Conservation (phyloP, 2,113 vertebrate genomes). For the Callipepla squamata region DNA sequence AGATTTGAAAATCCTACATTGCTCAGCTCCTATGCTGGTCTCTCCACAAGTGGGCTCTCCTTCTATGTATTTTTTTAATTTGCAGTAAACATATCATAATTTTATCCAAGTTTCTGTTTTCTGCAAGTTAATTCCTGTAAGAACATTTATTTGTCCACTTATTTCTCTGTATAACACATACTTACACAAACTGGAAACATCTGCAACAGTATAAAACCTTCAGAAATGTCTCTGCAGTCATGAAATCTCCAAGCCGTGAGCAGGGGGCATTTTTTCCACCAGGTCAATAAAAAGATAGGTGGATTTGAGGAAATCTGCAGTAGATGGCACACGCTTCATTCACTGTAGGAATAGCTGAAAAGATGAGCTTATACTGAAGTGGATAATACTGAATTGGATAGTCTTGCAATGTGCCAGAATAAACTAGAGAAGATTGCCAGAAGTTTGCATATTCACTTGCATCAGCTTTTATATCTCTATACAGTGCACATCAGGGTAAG, state of each 20-base stretch:
- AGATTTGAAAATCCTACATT: neutral
- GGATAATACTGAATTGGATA: conserved; percentile 57
- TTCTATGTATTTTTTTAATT: neutral
- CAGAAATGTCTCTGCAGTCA: neutral
- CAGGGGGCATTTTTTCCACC: conserved; percentile 28
- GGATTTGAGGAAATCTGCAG: conserved; percentile 59
- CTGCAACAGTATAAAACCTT: neutral
- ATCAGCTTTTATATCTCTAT: conserved; percentile 2
- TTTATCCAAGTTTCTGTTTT: neutral
- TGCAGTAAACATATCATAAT: neutral
- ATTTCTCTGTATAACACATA: neutral
- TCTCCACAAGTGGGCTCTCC: neutral
- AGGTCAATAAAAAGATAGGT: conserved; percentile 74
- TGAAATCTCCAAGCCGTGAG: conserved; percentile 32
- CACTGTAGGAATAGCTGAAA: conserved; percentile 64
- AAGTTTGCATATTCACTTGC: neutral
- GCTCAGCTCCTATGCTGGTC: neutral
- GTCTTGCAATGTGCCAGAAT: conserved; percentile 57
- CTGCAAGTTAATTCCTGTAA: neutral
- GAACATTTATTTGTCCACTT: neutral
- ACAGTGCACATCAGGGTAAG: neutral
- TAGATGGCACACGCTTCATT: conserved; percentile 47
- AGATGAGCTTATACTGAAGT: conserved; percentile 69
- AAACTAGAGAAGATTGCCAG: conserved; percentile 66
- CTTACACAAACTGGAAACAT: neutral